These are phyloP conservation scores for Erannis defoliaria DNA, from an alignment of 2,888 invertebrate species.

Conservation along the genomic window DNA sequence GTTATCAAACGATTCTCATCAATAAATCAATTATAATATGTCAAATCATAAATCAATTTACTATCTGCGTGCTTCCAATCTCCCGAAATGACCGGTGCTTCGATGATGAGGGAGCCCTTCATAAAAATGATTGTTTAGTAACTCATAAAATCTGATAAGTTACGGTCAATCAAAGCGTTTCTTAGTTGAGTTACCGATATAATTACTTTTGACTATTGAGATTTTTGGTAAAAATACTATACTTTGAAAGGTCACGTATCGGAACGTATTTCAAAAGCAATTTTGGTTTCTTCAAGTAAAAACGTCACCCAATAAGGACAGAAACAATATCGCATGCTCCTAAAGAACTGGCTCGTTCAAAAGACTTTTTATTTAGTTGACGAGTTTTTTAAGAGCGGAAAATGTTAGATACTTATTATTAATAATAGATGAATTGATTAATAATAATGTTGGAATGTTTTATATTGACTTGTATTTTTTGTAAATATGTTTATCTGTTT, in stretches of 20 bases:
- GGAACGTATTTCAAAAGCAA: too few relatives aligned
- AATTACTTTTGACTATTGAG: constrained; percentile 29
- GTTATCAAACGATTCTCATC: constrained; percentile 27
- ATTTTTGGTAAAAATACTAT: constrained; percentile 22
- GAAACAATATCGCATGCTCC: too few relatives aligned
- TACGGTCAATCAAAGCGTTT: constrained; percentile 55
- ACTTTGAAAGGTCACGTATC: neutral
- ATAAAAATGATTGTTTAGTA: constrained; percentile 41
- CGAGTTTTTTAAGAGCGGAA: too few relatives aligned
- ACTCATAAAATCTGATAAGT: constrained; percentile 52
- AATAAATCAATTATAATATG: constrained; percentile 24
- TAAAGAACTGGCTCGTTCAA: too few relatives aligned
- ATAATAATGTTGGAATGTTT: too few relatives aligned
- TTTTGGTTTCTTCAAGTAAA: too few relatives aligned
- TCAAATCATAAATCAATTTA: constrained; percentile 34
- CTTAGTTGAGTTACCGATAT: constrained; percentile 36
- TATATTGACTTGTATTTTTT: too few relatives aligned
- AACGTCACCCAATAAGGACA: too few relatives aligned
- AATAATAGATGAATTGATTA: too few relatives aligned
- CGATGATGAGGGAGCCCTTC: constrained; percentile 29
- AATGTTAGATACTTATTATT: too few relatives aligned
- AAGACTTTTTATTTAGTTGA: too few relatives aligned
- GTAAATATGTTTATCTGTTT: too few relatives aligned
- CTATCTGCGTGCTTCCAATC: constrained; percentile 36
- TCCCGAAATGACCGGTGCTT: constrained; percentile 24